Conservation (phyloP, 2,113 vertebrate genomes). For the Spea bombifrons region DNA sequence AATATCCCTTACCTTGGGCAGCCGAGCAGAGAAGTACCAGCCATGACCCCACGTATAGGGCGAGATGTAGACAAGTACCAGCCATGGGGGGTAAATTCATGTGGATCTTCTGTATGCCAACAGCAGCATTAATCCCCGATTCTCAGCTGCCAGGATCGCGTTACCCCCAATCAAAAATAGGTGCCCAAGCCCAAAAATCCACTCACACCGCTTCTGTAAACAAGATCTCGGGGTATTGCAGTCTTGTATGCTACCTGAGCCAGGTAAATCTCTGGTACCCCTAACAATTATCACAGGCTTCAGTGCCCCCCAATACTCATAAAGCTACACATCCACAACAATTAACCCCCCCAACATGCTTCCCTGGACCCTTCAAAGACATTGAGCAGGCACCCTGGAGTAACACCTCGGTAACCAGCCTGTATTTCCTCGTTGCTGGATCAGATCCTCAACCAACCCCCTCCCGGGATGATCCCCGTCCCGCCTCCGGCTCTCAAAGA, state of each 20-base stretch:
- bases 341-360: no score
- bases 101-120: neutral
- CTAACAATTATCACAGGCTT: no score
- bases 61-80: neutral
- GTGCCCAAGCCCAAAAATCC: no score
- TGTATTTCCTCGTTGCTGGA: neutral
- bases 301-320: no score
- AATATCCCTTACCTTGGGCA: conserved; percentile 6
- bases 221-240: no score
- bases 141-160: neutral
- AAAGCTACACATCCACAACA: no score
- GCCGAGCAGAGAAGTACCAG: conserved; percentile 11
- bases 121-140: neutral
- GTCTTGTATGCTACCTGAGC: no score
- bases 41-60: neutral
- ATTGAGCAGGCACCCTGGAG: neutral
- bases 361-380: no score
- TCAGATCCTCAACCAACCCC: neutral
- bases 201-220: no score
- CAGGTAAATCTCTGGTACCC: no score
- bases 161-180: no score
- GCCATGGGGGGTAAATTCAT: conserved; percentile 9
- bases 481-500: conserved; percentile 23
- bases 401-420: neutral
- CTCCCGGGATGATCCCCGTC: neutral